These are phyloP conservation scores for Tricholauxania praeusta DNA, from an alignment of 2,888 invertebrate genomes.

Conservation along the genomic window DNA sequence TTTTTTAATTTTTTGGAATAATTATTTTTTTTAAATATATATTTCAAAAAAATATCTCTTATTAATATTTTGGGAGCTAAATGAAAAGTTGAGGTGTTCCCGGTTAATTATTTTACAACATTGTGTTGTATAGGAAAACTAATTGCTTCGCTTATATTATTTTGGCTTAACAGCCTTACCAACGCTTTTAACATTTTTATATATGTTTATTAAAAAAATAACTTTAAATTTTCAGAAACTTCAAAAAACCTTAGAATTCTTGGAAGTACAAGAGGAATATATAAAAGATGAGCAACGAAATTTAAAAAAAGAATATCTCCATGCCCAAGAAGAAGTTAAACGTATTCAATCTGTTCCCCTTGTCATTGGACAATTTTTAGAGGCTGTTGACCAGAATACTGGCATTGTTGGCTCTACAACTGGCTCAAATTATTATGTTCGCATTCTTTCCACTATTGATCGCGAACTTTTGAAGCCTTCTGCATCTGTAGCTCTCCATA, in stretches of 20 bases:
- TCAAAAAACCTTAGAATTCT: conserved; percentile 94
- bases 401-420: conserved; percentile 99
- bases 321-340: conserved; percentile 98
- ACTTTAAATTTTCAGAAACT: conserved; percentile 77
- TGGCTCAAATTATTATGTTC: conserved; percentile 98
- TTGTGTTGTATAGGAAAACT: too few species aligned
- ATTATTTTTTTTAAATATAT: too few species aligned
- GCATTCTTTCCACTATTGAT: conserved; percentile 98
- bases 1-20: too few species aligned
- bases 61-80: too few species aligned
- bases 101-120: too few species aligned
- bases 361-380: conserved; percentile 98
- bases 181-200: not conserved
- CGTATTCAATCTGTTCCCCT: conserved; percentile 98
- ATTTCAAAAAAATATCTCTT: too few species aligned
- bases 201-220: not conserved
- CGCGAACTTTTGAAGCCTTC: conserved; percentile 97
- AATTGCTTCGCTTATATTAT: too few species aligned
- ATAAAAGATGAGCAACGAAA: conserved; percentile 99
- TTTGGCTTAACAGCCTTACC: too few species aligned
- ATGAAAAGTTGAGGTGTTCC: too few species aligned
- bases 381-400: conserved; percentile 99
- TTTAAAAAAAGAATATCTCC: conserved; percentile 97
- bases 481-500: conserved; percentile 97
- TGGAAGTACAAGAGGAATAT: conserved; percentile 99